Evolutionary conservation across 2,113 vertebrate genomes (phyloP).

Genomic region (Dendropsophus ebraccatus): DNA sequence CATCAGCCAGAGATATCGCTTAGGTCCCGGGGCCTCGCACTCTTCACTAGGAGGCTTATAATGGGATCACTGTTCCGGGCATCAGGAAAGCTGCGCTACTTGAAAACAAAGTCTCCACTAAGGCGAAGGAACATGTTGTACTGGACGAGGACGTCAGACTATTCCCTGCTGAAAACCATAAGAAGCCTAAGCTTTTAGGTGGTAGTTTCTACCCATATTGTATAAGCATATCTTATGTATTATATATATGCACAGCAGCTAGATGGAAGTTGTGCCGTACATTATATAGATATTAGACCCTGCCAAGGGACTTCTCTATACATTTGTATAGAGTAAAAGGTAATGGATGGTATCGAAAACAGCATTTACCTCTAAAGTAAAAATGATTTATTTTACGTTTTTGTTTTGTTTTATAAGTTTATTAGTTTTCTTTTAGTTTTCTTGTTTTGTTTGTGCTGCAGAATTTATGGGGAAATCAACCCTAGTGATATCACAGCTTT

Average conservation of each 20-base stretch:
- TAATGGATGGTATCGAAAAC: background rate
- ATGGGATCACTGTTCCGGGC: background rate
- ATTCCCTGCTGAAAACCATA: background rate
- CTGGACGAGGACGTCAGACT: background rate
- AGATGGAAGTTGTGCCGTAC: background rate
- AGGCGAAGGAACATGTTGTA: background rate
- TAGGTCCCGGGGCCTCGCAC: background rate
- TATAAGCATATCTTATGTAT: background rate
- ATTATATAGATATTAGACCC: background rate
- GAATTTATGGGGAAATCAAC: too few species aligned
- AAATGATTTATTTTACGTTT: background rate
- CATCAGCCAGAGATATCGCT: constrained; percentile 24
- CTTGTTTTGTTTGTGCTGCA: too few species aligned
- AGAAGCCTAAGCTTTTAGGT: background rate
- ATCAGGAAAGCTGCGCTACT: background rate
- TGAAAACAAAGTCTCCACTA: background rate
- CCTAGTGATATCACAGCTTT: too few species aligned
- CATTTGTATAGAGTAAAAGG: background rate
- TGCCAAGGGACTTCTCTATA: background rate
- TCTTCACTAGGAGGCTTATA: background rate
- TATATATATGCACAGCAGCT: background rate
- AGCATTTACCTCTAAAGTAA: too few species aligned
- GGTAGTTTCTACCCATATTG: background rate
- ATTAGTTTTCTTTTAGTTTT: too few species aligned
- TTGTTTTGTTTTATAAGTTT: background rate